Evolutionary conservation across 2,113 vertebrate genomes (phyloP).

Genomic region (Gobius niger): DNA sequence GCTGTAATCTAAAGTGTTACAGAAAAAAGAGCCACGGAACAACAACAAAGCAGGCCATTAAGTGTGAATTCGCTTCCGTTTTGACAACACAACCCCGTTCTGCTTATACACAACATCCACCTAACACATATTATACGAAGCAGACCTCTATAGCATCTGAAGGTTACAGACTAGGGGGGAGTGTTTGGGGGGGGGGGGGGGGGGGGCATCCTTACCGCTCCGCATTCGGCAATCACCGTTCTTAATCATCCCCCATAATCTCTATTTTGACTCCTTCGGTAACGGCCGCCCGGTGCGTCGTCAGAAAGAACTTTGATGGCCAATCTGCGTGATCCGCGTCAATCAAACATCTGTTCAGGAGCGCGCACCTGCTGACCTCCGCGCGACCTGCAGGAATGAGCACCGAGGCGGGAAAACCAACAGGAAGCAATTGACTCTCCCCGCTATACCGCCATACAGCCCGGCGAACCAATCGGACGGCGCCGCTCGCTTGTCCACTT

Average conservation of each 20-base stretch:
- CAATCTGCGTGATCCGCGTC: conserved; percentile 78
- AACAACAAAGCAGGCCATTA: no score
- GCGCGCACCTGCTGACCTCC: conserved; percentile 80
- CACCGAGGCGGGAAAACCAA: conserved; percentile 67
- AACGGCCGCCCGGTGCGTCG: conserved; percentile 60
- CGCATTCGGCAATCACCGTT: conserved; percentile 43
- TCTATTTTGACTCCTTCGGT: conserved; percentile 64
- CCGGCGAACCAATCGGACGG: conserved; percentile 70
- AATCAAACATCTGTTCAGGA: conserved; percentile 82
- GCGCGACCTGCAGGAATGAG: conserved; percentile 74
- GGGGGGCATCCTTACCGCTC: not conserved
- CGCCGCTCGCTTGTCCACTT: conserved; percentile 65
- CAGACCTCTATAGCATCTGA: not conserved
- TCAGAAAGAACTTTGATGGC: conserved; percentile 74
- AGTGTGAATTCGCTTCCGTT: no score
- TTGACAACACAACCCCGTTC: no score
- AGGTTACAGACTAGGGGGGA: not conserved
- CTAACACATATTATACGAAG: no score
- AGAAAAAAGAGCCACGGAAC: no score
- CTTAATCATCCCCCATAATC: conserved; percentile 65
- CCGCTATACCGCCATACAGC: not conserved
- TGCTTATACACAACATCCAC: not conserved
- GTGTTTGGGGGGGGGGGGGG: not conserved
- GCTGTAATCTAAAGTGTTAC: no score
- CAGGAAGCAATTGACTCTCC: conserved; percentile 75